Conservation (phyloP, 2,113 vertebrate species). For the Coregonus clupeaformis region DNA sequence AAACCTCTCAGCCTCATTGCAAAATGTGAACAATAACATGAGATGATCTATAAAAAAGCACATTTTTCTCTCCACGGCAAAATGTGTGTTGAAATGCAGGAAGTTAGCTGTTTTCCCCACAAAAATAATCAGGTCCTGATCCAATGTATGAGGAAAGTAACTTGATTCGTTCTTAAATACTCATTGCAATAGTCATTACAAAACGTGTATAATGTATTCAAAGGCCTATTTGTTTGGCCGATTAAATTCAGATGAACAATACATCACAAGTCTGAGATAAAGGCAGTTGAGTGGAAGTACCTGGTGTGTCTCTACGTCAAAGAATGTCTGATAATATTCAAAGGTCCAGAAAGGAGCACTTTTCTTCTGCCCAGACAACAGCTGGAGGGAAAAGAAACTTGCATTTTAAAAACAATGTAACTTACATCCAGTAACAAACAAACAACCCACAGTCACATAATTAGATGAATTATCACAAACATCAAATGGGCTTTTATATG, state of each 20-base stretch:
- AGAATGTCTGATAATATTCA: constrained; percentile 94
- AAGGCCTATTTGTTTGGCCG: not conserved
- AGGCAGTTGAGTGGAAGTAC: constrained; percentile 63
- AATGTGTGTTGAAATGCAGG: no score
- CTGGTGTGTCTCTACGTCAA: constrained; percentile 92
- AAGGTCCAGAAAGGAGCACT: constrained; percentile 94
- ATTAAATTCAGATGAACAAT: not conserved
- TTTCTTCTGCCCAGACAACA: constrained; percentile 89
- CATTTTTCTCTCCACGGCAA: no score
- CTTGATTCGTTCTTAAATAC: no score
- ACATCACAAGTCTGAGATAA: not conserved
- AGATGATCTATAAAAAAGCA: no score
- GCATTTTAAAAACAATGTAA: constrained; percentile 18
- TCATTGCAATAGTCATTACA: not conserved
- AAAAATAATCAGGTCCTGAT: no score
- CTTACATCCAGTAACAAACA: not conserved
- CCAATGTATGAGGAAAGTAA: no score
- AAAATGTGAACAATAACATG: no score
- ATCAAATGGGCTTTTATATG: not conserved
- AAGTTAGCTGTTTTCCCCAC: no score
- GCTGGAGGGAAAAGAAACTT: constrained; percentile 60
- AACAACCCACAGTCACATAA: not conserved
- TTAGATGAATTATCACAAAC: not conserved
- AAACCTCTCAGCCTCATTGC: no score
- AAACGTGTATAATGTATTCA: not conserved